Evolutionary conservation across 1,140 invertebrate genomes (phyloP).

Genomic region (Leptonema lineaticorne): DNA sequence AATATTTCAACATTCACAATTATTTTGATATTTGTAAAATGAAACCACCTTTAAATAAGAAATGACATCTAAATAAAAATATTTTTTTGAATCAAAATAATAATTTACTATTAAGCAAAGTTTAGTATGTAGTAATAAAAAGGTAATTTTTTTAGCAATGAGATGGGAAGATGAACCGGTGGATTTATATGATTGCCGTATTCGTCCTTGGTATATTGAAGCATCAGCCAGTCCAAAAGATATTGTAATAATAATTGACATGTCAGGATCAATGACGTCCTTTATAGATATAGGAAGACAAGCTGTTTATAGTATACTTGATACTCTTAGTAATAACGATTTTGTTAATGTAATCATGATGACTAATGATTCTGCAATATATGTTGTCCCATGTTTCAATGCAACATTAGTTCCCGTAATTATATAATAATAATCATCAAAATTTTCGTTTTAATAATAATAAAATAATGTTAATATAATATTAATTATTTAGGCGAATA

Average conservation of each 20-base stretch:
- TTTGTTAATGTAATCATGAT: constrained; percentile 96
- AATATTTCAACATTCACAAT: neutral
- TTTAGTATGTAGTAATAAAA: too few species aligned
- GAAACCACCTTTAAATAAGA: too few species aligned
- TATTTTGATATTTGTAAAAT: too few species aligned
- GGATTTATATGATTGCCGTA: constrained; percentile 90
- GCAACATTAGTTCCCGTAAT: constrained; percentile 79
- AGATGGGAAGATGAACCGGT: constrained; percentile 71
- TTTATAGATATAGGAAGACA: constrained; percentile 91
- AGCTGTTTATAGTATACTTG: constrained; percentile 91
- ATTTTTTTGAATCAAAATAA: too few species aligned
- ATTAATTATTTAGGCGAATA: constrained; percentile 68
- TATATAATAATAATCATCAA: neutral
- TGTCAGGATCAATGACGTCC: constrained; percentile 94
- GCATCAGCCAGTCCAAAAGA: constrained; percentile 97
- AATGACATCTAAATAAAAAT: too few species aligned
- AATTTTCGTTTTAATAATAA: too few species aligned
- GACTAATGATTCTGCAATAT: constrained; percentile 67
- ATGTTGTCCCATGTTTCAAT: constrained; percentile 85
- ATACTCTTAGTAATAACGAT: constrained; percentile 97
- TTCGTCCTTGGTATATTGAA: constrained; percentile 93
- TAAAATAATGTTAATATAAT: neutral
- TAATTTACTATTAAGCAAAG: too few species aligned
- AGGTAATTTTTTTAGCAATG: constrained; percentile 56
- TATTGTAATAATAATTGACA: constrained; percentile 92